phyloP scores from a whole-genome alignment of 2,888 invertebrate species.

The Lumbricus terrestris region DNA sequence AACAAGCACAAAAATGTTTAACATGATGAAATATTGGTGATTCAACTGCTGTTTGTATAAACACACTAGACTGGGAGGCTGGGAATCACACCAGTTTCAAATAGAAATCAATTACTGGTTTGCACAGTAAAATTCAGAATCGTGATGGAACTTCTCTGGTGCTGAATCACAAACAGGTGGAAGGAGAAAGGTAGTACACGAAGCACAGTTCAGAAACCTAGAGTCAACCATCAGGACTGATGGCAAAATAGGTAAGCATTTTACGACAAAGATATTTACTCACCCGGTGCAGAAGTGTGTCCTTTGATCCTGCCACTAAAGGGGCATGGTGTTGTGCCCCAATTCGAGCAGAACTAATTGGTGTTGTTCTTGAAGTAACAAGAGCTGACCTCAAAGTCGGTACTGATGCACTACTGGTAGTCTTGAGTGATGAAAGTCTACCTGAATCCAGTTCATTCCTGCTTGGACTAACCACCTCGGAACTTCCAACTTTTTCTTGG shows the following conservation, averaged over 20 bases:
- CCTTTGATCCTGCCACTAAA: neutral
- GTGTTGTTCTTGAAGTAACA: slow-evolving; percentile 7
- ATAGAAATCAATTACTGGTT: neutral
- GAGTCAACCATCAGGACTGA: too few relatives aligned
- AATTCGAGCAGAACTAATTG: neutral
- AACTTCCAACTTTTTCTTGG: neutral
- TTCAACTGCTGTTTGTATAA: neutral
- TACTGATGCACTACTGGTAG: neutral
- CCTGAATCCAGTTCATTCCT: neutral
- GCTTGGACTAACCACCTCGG: neutral
- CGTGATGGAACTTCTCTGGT: neutral
- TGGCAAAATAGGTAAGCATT: too few relatives aligned
- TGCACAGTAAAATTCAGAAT: neutral
- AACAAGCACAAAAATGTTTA: neutral
- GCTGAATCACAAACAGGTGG: neutral
- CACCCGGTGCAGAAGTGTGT: neutral
- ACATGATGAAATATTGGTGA: neutral
- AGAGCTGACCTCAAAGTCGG: neutral
- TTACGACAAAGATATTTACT: neutral
- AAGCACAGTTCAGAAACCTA: too few relatives aligned
- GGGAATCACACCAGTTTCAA: too few relatives aligned
- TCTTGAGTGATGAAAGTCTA: neutral
- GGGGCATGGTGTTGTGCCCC: neutral
- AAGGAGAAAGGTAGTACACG: too few relatives aligned
- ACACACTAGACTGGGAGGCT: too few relatives aligned